Evolutionary conservation across 1,140 invertebrate genomes (phyloP), one percentile per base, ranked within the genome.

Genomic region (Eumeta japonica): DNA sequence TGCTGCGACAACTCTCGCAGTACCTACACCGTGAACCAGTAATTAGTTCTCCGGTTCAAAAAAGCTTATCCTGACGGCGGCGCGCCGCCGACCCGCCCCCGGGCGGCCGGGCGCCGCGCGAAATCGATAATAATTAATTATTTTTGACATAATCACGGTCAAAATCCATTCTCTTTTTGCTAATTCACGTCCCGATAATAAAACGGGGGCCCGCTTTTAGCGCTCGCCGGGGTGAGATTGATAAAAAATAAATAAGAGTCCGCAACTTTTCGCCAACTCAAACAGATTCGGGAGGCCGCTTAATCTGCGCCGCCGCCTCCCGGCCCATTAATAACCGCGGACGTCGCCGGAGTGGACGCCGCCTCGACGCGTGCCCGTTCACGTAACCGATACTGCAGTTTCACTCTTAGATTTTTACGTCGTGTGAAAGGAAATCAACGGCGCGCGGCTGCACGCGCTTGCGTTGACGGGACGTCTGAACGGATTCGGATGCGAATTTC

Each of bases 71-170:
- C n/a, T n/a, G 49, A 46, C 48, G 61, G 62, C 35, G 41, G 52
- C 45, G 70, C 42, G 52, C 68, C 46, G 58, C 68, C 65, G 37
- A 58, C 20, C 14, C 42, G 57, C 62, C 58, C 59, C 52, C 52
- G 38, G 51, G 43, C 48, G 48, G 43, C 48, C 48, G 43, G 52
- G 27, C 39, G 40, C 40, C 41, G 35, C 37, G 39, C 49, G 28
- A 58, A 70, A 77, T 77, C 75, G 75, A 77, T 77, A 75, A 73
- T 77, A 77, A 77, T 77, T 77, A 77, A 77, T 77, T 77, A 77
- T 77, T 77, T 77, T 77, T 77, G 75, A 77, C 75, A 74, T 77
- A 74, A 77, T 77, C 75, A 72, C 70, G 58, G 52, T 71, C 56
- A 58, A 76, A 77, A 76, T 76, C 71, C 71, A 75, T 77, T 77